These are phyloP conservation scores for Myathropa florea DNA, from an alignment of 2,888 invertebrate genomes.

Conservation along the genomic window DNA sequence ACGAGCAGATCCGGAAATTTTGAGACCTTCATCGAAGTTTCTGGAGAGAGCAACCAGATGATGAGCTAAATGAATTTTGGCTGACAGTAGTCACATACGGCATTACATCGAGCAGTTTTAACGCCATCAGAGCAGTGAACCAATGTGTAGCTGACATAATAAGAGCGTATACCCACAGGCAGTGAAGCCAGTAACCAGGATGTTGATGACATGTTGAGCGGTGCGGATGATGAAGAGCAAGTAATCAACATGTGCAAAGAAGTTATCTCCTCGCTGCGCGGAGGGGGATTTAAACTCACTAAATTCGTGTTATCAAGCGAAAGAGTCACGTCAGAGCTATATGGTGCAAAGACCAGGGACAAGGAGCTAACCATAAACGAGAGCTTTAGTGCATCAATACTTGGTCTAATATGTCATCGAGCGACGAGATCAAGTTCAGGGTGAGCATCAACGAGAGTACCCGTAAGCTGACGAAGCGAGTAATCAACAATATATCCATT, in stretches of 20 bases:
- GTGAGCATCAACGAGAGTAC: neutral
- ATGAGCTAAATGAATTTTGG: slow-evolving; percentile 8
- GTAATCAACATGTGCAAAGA: neutral
- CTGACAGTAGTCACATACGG: slow-evolving; percentile 18
- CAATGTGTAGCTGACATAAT: slow-evolving; percentile 1
- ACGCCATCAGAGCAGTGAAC: slow-evolving; percentile 5
- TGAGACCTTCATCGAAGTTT: slow-evolving; percentile 26
- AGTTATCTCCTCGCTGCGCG: neutral
- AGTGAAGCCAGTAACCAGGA: neutral
- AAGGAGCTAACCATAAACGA: neutral
- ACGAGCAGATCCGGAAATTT: slow-evolving; percentile 6
- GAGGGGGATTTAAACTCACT: neutral
- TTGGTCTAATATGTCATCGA: slow-evolving; percentile 11
- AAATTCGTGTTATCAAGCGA: slow-evolving; percentile 1
- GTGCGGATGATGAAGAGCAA: neutral
- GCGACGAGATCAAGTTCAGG: neutral
- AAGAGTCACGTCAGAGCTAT: neutral
- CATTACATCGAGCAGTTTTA: slow-evolving; percentile 26
- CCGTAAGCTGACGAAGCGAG: neutral
- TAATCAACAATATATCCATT: neutral
- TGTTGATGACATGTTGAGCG: slow-evolving; percentile 4
- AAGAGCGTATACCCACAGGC: neutral
- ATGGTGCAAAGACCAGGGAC: neutral
- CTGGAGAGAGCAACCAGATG: slow-evolving; percentile 21
- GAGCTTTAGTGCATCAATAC: neutral